Conservation (phyloP, 1,140 invertebrate species). For the Ectropis grisescens region DNA sequence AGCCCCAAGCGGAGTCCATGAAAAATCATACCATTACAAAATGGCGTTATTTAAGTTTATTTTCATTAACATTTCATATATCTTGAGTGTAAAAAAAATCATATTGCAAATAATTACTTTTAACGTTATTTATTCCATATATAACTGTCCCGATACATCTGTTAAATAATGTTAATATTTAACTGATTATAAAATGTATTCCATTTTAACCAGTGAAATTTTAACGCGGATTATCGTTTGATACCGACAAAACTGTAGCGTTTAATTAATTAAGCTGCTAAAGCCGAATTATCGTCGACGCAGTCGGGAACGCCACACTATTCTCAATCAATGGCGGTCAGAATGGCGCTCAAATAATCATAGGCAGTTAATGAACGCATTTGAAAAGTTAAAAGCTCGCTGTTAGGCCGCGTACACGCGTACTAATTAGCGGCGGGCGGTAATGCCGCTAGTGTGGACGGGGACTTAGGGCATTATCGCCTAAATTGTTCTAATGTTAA, state of each 20-base stretch:
- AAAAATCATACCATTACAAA: no score
- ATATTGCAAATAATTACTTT: no score
- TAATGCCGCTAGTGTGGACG: conserved; percentile 41
- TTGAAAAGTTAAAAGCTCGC: conserved; percentile 62
- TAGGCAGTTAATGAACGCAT: conserved; percentile 49
- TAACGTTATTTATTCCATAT: no score
- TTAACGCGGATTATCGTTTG: no score
- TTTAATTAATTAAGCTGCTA: conserved; percentile 33
- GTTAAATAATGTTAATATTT: no score
- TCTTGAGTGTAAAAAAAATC: no score
- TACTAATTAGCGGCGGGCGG: conserved; percentile 50
- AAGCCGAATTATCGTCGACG: conserved; percentile 21
- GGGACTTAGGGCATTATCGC: conserved; percentile 63
- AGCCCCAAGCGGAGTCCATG: no score
- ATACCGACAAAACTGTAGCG: conserved; percentile 7
- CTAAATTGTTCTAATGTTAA: conserved; percentile 62
- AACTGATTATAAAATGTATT: no score
- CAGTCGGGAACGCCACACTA: conserved; percentile 23
- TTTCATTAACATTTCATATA: no score
- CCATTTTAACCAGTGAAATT: no score
- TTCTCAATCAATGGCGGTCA: conserved; percentile 35
- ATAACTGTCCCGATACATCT: no score
- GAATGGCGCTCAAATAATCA: conserved; percentile 47
- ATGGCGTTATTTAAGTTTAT: no score
- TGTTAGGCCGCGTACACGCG: conserved; percentile 39